phyloP scores from a whole-genome alignment of 2,113 vertebrate species.

The Propithecus coquereli region DNA sequence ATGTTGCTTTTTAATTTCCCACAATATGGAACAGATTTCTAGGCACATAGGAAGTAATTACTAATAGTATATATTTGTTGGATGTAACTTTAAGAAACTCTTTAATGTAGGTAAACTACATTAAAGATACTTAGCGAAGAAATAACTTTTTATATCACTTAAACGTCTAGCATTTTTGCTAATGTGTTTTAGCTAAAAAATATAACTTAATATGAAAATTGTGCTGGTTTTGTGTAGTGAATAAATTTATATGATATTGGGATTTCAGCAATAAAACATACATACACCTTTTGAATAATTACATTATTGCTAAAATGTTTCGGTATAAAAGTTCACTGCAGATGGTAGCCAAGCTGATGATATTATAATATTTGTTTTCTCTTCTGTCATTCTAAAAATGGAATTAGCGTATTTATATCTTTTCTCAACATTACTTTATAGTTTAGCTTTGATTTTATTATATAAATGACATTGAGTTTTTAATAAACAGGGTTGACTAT shows the following conservation, averaged over 20 bases:
- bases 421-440: constrained; percentile 61
- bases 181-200: constrained; percentile 2
- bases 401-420: constrained; percentile 63
- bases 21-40: background rate
- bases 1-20: background rate
- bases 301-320: constrained; percentile 11
- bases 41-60: background rate
- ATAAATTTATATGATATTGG: background rate
- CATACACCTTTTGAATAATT: background rate
- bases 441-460: constrained; percentile 66
- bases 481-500: constrained; percentile 53
- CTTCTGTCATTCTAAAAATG: constrained; percentile 43
- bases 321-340: constrained; percentile 17
- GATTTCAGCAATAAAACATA: constrained; percentile 15
- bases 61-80: background rate
- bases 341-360: background rate
- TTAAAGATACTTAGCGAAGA: background rate
- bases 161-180: background rate
- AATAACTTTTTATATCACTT: constrained; percentile 10
- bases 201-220: background rate
- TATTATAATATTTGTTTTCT: constrained; percentile 36
- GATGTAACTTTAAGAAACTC: background rate
- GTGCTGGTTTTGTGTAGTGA: background rate
- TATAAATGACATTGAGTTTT: constrained; percentile 63
- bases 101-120: background rate